Percentiles rank a stretch among this genome's conserved stretches.
These are phyloP conservation scores for Malacoctenus gilli DNA, from an alignment of 2,797 vertebrate species.

Conservation along the genomic window DNA sequence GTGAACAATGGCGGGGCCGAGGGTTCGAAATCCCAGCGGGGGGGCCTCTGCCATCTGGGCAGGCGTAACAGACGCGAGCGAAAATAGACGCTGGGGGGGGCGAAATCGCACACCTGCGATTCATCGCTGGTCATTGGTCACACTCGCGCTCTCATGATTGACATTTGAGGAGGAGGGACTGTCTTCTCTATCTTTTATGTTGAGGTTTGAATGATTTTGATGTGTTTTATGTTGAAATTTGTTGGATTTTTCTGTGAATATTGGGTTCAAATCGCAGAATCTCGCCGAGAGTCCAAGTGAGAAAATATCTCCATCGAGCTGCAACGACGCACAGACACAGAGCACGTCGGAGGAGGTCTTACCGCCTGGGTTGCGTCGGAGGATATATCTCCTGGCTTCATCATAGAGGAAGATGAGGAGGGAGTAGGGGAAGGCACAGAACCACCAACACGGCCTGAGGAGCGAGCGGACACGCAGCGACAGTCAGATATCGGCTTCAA, in stretches of 20 bases:
- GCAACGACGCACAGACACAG: not conserved
- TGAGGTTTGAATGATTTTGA: too few species aligned
- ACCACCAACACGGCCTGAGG: conserved; percentile 93
- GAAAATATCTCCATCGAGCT: too few species aligned
- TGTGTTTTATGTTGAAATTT: too few species aligned
- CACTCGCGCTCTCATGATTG: too few species aligned
- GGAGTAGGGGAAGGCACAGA: conserved; percentile 97
- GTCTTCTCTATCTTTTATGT: too few species aligned
- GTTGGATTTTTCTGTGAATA: too few species aligned
- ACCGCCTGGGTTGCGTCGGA: conserved; percentile 96
- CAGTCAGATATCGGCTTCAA: conserved; percentile 17
- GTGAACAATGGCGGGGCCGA: conserved; percentile 51
- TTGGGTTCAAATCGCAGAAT: too few species aligned
- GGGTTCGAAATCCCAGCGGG: conserved; percentile 57
- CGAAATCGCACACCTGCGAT: too few species aligned
- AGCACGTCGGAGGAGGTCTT: conserved; percentile 51
- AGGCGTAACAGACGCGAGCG: not conserved
- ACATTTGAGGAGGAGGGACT: too few species aligned
- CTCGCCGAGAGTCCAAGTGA: too few species aligned
- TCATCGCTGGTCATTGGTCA: too few species aligned
- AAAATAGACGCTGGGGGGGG: too few species aligned
- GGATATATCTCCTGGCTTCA: conserved; percentile 92
- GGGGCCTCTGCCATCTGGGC: conserved; percentile 35
- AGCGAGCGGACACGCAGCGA: not conserved
- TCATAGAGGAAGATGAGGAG: conserved; percentile 98